These are phyloP conservation scores for Hyles euphorbiae DNA, from an alignment of 1,140 invertebrate species.

Conservation along the genomic window DNA sequence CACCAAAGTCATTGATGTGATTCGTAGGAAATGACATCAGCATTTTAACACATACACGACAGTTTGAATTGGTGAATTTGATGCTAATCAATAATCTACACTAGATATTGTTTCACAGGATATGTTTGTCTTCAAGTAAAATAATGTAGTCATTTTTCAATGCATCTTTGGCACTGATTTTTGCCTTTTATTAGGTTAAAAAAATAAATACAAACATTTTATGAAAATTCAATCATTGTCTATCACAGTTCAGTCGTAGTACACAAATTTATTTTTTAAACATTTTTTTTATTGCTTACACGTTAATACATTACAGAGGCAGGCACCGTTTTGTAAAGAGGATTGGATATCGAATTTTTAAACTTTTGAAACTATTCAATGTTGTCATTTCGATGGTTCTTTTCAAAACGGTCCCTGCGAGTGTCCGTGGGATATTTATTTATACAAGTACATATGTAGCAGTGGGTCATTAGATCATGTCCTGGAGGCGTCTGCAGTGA, in stretches of 20 bases:
- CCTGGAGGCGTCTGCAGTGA: constrained; percentile 4
- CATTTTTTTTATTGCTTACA: constrained; percentile 53
- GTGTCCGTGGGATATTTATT: constrained; percentile 12
- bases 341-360: neutral
- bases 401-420: constrained; percentile 14
- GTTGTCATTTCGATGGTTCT: neutral
- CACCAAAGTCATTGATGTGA: constrained; percentile 26
- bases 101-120: constrained; percentile 3
- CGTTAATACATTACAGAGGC: constrained; percentile 3
- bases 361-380: neutral
- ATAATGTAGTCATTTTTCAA: constrained; percentile 41
- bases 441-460: constrained; percentile 14
- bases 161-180: constrained; percentile 70
- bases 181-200: constrained; percentile 52
- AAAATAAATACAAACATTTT: constrained; percentile 34
- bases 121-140: constrained; percentile 13
- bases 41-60: constrained; percentile 28
- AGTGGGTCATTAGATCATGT: constrained; percentile 10
- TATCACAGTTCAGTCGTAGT: constrained; percentile 62
- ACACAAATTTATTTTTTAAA: constrained; percentile 56
- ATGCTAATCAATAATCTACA: constrained; percentile 28
- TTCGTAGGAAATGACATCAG: constrained; percentile 51
- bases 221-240: constrained; percentile 7
- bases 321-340: constrained; percentile 8
- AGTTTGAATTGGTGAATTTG: constrained; percentile 25